Base-by-base conservation (phyloP, 2,797 vertebrate genomes). In the Takifugu ocellatus region DNA sequence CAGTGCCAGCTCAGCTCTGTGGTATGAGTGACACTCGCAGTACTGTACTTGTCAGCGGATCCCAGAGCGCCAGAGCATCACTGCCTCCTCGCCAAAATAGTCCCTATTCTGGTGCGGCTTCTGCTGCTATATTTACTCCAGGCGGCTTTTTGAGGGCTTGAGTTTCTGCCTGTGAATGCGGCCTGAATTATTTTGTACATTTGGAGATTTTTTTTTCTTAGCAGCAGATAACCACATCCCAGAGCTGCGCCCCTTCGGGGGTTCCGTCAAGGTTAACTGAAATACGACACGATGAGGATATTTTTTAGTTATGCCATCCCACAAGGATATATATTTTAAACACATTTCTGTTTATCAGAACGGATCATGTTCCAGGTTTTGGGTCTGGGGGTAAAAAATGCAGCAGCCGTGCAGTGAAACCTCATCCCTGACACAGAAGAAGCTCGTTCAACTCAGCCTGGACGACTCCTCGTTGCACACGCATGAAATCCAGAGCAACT, bases 1-100 rank as follows among this genome's bases (percentile, higher is more conserved):
- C 70, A 77, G 59, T 87, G 84, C 70, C 56, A 7, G 47, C 82
- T 88, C 78, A 89, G 87, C 87, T 79, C 63, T 42, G 60, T 1
- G 5, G 61, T 44, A 24, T 75, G 85, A 89, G 66, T 76, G 84
- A 83, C 81, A 80, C 78, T 64, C 74, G 66, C 83, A 80, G 66
- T 81, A 89, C 87, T 88, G 85, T 87, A 84, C 82, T 74, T 78
- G 89, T 91, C 91, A 92, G 91, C 89, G 72, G 81, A 89, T 91
- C 87, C 81, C 63, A 55, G 66, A 68, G 71, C 53, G 45, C 68
- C 63, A 21, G 69, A 85, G 75, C 86, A 78, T 86, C 82, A 77
- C 69, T 56, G 58, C 79, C 75, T 81, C 70, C 68, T 79, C 61
- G 57, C 91, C 90, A 88, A 91, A 92, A 92, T 90, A 91, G 91